Evolutionary conservation across 2,888 invertebrate species (phyloP).

Genomic region (Eristalis tenax): DNA sequence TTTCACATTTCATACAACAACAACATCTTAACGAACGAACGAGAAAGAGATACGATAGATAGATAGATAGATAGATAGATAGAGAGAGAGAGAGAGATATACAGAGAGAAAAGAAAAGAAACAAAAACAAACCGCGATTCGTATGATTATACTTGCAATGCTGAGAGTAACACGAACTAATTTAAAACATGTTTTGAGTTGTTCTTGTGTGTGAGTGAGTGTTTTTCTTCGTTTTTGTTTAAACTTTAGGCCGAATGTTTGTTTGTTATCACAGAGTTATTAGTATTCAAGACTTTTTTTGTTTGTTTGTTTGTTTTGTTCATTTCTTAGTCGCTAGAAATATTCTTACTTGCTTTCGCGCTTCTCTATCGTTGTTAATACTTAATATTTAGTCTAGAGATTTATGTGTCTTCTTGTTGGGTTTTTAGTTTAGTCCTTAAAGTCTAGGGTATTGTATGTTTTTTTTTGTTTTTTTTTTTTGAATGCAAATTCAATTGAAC

Average conservation of each 20-base stretch:
- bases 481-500: slow-evolving; percentile 30
- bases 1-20: slow-evolving; percentile 29
- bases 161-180: slow-evolving; percentile 23
- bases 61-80: background rate
- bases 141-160: slow-evolving; percentile 27
- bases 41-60: background rate
- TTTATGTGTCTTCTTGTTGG: background rate
- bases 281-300: slow-evolving; percentile 53
- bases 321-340: slow-evolving; percentile 20
- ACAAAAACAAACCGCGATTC: background rate
- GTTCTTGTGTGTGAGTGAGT: background rate
- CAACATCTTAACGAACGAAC: slow-evolving; percentile 34
- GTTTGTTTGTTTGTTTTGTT: slow-evolving; percentile 17
- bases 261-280: slow-evolving; percentile 63
- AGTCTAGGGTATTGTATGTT: slow-evolving; percentile 19
- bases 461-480: slow-evolving; percentile 6
- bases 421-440: slow-evolving; percentile 25
- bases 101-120: background rate
- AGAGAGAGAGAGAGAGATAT: background rate
- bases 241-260: slow-evolving; percentile 52
- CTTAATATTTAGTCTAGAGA: slow-evolving; percentile 37
- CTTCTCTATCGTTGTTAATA: slow-evolving; percentile 49
- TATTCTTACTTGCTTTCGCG: slow-evolving; percentile 22
- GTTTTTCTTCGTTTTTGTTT: slow-evolving; percentile 14
- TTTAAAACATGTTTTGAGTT: slow-evolving; percentile 17